phyloP scores from a whole-genome alignment of 2,888 invertebrate species.

The Mycalesis mineus region DNA sequence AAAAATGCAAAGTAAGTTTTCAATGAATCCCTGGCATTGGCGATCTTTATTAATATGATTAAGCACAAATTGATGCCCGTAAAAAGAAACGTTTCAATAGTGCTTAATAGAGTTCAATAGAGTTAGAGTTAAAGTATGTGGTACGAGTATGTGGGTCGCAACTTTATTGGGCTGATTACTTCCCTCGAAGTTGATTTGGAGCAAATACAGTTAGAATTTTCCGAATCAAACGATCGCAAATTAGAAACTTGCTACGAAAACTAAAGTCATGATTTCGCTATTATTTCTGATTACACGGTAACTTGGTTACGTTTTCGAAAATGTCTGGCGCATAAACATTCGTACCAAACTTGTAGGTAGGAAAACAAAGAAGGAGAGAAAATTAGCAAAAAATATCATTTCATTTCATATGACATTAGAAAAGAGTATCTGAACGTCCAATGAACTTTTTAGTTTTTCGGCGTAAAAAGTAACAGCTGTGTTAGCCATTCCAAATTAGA shows the following conservation, averaged over 20 bases:
- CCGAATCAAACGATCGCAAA: background rate
- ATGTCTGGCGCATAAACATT: background rate
- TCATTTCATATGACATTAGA: too few relatives aligned
- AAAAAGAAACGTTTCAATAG: background rate
- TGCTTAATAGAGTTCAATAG: too few relatives aligned
- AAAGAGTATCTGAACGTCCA: too few relatives aligned
- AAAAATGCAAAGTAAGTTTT: too few relatives aligned
- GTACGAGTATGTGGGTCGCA: background rate
- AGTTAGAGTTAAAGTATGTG: background rate
- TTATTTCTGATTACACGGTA: constrained; percentile 2
- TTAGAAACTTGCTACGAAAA: background rate
- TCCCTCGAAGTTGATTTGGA: background rate
- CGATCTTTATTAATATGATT: too few relatives aligned
- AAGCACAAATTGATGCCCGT: background rate
- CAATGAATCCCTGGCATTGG: too few relatives aligned
- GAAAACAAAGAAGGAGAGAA: too few relatives aligned
- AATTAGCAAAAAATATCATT: too few relatives aligned
- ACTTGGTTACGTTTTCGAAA: background rate
- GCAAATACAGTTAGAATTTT: constrained; percentile 2
- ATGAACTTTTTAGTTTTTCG: too few relatives aligned
- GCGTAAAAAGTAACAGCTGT: too few relatives aligned
- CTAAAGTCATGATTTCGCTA: background rate
- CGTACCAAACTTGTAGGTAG: too few relatives aligned
- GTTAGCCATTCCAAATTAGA: too few relatives aligned
- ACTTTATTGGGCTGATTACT: constrained; percentile 1